These are phyloP conservation scores for Sturnira hondurensis DNA, from an alignment of 2,113 vertebrate genomes.

Conservation along the genomic window DNA sequence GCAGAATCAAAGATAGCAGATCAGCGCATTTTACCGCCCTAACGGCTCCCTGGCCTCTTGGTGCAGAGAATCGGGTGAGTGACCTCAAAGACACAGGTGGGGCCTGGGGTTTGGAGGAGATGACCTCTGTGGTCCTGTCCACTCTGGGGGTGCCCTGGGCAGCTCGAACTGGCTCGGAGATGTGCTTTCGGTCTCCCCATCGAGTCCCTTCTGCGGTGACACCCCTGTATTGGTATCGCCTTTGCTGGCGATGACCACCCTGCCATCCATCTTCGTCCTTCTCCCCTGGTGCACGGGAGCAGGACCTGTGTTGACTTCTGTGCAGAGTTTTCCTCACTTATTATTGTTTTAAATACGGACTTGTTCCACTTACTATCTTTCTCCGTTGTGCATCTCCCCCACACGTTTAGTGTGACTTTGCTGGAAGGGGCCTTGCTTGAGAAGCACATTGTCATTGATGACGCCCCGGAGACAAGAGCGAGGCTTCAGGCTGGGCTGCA, in stretches of 20 bases:
- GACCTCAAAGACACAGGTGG: not conserved
- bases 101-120: not conserved
- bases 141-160: accelerated
- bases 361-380: not conserved
- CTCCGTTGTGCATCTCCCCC: not conserved
- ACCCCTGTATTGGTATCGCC: accelerated
- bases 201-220: too few species aligned
- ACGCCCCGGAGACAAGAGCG: accelerated
- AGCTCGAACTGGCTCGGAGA: not conserved
- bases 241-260: not conserved
- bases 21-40: too few species aligned
- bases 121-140: accelerated
- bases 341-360: not conserved
- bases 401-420: not conserved
- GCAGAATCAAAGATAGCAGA: not conserved
- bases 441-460: accelerated
- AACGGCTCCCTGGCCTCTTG: not conserved
- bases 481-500: accelerated
- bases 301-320: accelerated
- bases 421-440: not conserved
- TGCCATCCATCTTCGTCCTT: accelerated
- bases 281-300: not conserved
- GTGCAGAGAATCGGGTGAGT: accelerated
- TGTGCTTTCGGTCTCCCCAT: accelerated
- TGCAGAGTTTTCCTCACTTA: not conserved